Conservation (phyloP, 2,888 invertebrate genomes). For the Allacma fusca region DNA sequence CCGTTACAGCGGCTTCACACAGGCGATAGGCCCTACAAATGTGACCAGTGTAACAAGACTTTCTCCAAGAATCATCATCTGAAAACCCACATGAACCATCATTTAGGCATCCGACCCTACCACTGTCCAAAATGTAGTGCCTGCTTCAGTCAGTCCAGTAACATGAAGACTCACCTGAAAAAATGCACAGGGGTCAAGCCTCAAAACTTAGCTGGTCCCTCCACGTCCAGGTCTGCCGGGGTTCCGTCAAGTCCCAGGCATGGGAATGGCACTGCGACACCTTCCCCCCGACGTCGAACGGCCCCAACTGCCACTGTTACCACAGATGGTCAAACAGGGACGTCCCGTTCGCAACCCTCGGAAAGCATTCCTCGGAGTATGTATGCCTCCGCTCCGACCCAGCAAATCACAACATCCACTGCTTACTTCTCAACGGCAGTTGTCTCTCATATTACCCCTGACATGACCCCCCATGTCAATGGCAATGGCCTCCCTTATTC, state of each 20-base stretch:
- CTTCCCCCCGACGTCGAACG: background rate
- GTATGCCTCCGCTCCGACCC: too few relatives aligned
- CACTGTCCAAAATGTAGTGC: conserved; percentile 64
- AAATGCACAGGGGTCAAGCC: conserved; percentile 69
- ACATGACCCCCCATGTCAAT: too few relatives aligned
- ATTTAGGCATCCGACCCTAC: conserved; percentile 58
- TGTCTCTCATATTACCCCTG: too few relatives aligned
- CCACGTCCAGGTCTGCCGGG: background rate
- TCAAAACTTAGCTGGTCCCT: background rate
- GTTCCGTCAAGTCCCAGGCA: background rate
- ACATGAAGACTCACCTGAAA: conserved; percentile 85
- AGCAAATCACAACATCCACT: too few relatives aligned
- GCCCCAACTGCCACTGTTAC: background rate
- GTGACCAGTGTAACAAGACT: conserved; percentile 76
- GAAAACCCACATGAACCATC: conserved; percentile 61
- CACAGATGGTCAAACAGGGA: too few relatives aligned
- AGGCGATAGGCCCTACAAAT: conserved; percentile 82
- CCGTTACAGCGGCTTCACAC: conserved; percentile 75
- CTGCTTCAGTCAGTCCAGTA: conserved; percentile 83
- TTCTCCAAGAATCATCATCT: conserved; percentile 69
- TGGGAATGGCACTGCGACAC: background rate
- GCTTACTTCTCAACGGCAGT: too few relatives aligned
- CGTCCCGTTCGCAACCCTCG: too few relatives aligned
- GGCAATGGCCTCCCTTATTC: too few relatives aligned
- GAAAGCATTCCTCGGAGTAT: too few relatives aligned